Evolutionary conservation across 2,888 invertebrate genomes (phyloP).

Genomic region (Capitulum mitella): DNA sequence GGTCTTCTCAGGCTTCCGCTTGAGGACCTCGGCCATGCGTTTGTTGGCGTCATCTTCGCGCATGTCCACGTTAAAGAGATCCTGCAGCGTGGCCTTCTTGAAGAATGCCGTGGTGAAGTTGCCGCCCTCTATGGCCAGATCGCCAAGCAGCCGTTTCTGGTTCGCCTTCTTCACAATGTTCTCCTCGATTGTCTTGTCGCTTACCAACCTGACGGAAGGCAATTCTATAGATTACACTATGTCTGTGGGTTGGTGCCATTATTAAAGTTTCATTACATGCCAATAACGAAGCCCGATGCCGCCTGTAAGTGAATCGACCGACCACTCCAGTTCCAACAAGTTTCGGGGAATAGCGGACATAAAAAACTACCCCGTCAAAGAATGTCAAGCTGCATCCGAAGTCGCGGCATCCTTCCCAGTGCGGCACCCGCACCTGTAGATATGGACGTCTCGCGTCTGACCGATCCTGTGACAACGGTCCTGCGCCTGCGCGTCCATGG

Average conservation of each 20-base stretch:
- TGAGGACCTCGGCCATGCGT: conserved; percentile 51
- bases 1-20: neutral
- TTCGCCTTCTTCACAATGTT: conserved; percentile 98
- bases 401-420: no score
- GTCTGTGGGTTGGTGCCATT: no score
- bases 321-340: no score
- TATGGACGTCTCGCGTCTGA: conserved; percentile 97
- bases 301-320: no score
- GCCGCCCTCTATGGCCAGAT: conserved; percentile 96
- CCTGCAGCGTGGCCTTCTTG: conserved; percentile 86
- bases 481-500: conserved; percentile 92
- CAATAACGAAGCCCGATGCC: no score
- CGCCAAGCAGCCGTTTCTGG: conserved; percentile 90
- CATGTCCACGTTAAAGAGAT: conserved; percentile 73
- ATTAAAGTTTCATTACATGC: no score
- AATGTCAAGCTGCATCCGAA: no score
- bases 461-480: conserved; percentile 98
- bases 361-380: no score
- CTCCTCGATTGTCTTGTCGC: conserved; percentile 96
- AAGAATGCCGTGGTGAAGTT: conserved; percentile 97
- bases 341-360: no score
- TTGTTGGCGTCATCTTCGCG: conserved; percentile 54
- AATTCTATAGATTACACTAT: no score
- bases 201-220: conserved; percentile 61
- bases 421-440: conserved; percentile 60